Evolutionary conservation across 2,797 vertebrate genomes (phyloP), one percentile per base, ranked within the genome.

Genomic region (Podarcis lilfordi): DNA sequence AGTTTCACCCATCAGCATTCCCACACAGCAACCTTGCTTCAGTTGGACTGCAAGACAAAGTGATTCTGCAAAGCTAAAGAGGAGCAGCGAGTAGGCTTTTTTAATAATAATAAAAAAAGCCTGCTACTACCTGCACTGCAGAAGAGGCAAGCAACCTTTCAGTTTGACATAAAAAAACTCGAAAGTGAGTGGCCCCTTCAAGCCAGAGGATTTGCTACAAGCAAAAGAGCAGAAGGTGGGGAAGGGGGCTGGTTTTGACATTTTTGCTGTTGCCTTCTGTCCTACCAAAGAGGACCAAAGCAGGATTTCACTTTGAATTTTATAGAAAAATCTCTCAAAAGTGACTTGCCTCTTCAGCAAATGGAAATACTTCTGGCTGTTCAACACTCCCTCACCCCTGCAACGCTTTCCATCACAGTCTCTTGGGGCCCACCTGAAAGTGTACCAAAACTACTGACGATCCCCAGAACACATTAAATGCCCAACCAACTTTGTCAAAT

Each of bases 1-100:
- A 66, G 88, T 85, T 89, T 85, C 88, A 55, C 71, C 83, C 43
- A 11, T 81, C 78, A 68, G 71, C 40, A 72, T 89, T 89, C 88
- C 84, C 88, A 85, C 88, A 85, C 78, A 85, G 6, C 68, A 66
- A 8, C 15, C 5, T 64, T 61, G 29, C 76, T 55, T 32, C 69
- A 80, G 21, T 23, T 29, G 87, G 61, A 15, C 45, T 9, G 64
- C 45, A 7, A 43, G 25, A 19, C 29, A 11, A n/a, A 80, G 27
- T 17, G 40, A 32, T 29, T n/a, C 23, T 19, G 4, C 29, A 8
- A 10, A 25, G 45, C 50, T 45, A 84, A 40, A 71, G 45, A 15
- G 1, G 3, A 15, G 35, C 50, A 71, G 10, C 35, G 17, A 11
- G 5, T 13, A 72, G 29, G n/a, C 19, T 23, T 43, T 43, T 43